A percentile compares a stretch with the other conserved stretches of the same genome.
phyloP scores from a whole-genome alignment of 2,113 vertebrate species.

The Rhinoderma darwinii region DNA sequence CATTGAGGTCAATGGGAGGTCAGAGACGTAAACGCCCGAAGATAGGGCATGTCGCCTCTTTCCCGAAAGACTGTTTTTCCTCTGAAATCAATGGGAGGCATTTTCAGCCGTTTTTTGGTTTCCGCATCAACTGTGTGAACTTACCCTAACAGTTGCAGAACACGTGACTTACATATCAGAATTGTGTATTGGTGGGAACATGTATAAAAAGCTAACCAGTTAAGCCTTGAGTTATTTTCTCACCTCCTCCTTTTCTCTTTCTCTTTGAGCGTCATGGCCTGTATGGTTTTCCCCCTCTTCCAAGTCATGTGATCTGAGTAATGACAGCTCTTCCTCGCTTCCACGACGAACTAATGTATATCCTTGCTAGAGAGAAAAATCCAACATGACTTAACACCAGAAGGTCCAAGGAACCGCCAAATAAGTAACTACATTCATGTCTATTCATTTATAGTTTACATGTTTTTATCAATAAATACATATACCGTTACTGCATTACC shows the following conservation, averaged over 20 bases:
- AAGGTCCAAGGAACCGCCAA: neutral
- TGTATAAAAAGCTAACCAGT: neutral
- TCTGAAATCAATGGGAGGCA: no score
- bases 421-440: neutral
- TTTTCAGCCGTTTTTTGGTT: no score
- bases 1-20: no score
- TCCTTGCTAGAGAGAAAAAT: constrained; percentile 77
- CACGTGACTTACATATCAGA: neutral
- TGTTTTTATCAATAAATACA: neutral
- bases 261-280: constrained; percentile 74
- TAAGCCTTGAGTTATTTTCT: constrained; percentile 28
- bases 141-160: no score
- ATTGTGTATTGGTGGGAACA: neutral
- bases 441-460: neutral
- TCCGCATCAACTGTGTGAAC: no score
- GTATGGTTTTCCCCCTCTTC: constrained; percentile 81
- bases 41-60: no score
- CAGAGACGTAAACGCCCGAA: no score
- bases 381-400: neutral
- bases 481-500: neutral
- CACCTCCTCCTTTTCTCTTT: constrained; percentile 81
- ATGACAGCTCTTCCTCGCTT: constrained; percentile 90
- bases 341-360: constrained; percentile 87
- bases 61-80: no score
- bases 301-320: constrained; percentile 82